Conservation (phyloP, 2,797 vertebrate species). For the Arctocebus calabarensis region DNA sequence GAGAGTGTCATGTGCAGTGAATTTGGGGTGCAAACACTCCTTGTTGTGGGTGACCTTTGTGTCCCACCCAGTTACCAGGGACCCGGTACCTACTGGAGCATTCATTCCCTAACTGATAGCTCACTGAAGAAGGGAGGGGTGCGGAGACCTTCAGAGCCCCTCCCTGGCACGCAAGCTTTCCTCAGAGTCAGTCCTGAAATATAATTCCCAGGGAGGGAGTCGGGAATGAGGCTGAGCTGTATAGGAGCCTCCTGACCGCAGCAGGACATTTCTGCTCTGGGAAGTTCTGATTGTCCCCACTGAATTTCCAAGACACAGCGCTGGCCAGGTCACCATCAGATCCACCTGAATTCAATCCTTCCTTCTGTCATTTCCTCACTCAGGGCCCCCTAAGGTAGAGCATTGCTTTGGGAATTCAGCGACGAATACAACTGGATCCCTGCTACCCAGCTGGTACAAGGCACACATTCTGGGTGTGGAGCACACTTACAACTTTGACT, state of each 20-base stretch:
- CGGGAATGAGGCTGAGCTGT: background rate
- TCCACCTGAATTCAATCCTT: background rate
- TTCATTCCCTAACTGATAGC: background rate
- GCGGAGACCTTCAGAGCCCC: background rate
- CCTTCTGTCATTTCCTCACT: background rate
- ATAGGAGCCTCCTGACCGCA: background rate
- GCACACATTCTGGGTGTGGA: too few species aligned
- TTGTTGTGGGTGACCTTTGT: background rate
- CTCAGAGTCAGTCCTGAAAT: background rate
- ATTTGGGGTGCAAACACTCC: background rate
- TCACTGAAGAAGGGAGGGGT: background rate
- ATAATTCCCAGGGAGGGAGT: background rate
- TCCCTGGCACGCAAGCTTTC: constrained; percentile 10
- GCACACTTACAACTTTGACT: too few species aligned
- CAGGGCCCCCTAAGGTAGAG: background rate
- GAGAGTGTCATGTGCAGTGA: background rate
- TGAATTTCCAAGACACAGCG: background rate
- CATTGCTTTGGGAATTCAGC: background rate
- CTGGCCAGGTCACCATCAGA: background rate
- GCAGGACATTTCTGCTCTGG: background rate
- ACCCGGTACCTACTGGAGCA: background rate
- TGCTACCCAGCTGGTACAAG: background rate
- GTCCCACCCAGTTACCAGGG: background rate
- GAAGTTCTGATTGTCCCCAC: background rate
- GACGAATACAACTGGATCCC: background rate